Evolutionary conservation across 1,140 invertebrate genomes (phyloP), one percentile per base, ranked within the genome.

Genomic region (Grapholita molesta): DNA sequence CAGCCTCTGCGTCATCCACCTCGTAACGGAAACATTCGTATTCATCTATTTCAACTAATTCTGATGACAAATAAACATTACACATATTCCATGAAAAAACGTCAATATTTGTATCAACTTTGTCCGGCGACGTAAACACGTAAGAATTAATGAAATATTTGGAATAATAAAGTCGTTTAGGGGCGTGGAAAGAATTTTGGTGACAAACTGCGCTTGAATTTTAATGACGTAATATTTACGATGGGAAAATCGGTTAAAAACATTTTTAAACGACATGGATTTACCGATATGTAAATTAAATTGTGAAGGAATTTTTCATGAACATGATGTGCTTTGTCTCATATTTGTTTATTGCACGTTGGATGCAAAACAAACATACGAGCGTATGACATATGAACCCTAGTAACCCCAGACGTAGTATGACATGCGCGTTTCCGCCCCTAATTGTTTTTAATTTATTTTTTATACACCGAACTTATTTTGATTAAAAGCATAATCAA

Each of bases 101-200:
- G 25, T 57, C 12, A 61, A 61, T 61, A 61, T 61, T 61, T 57
- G 11, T 57, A 25, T 61, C 28, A 61, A 28, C n/a, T 61, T 61
- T 28, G 55, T 30, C 12, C 55, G 7, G 12, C 15, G 55, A 61
- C 55, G 55, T 61, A 61, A 61, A 61, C 15, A 32, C 55, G n/a
- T 30, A 28, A 8, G 28, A 61, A 61, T 61, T 61, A 30, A 61
- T 61, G 24, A 61, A 32, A 32, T 30, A 15, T 15, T 28, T 15
- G 23, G 55, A 61, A 61, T 61, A 61, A 61, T 32, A 61, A 61
- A 61, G n/a, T 15, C 55, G 24, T 61, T 61, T 23, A 2, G 55
- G n/a, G 25, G 55, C 25, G 25, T 61, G 24, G 25, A 25, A 61
- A 61, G 25, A 32, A 32, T 32, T 61, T 32, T n/a, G 11, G 55